Evolutionary conservation across 1,140 invertebrate genomes (phyloP).

Genomic region (Zaprionus tsacasi): DNA sequence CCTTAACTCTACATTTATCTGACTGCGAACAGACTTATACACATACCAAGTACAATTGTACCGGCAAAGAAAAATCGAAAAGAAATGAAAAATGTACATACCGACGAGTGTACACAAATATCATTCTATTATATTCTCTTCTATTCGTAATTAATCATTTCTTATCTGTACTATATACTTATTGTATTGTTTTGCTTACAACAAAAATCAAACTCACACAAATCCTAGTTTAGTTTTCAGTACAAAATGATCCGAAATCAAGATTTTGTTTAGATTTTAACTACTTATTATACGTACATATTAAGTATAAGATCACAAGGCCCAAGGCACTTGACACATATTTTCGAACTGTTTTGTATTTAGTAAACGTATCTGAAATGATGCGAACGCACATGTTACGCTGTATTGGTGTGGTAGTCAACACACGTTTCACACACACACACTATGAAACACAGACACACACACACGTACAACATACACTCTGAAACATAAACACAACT

Average conservation of each 20-base stretch:
- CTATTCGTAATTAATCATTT: conserved; percentile 9
- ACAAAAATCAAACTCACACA: conserved; percentile 7
- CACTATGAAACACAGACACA: background rate
- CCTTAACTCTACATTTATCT: conserved; percentile 5
- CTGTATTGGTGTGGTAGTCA: conserved; percentile 62
- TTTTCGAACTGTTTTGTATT: conserved; percentile 52
- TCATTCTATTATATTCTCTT: conserved; percentile 12
- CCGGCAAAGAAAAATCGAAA: conserved; percentile 6
- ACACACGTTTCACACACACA: conserved; percentile 36
- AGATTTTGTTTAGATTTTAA: conserved; percentile 35
- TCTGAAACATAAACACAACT: conserved; percentile 4
- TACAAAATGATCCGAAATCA: conserved; percentile 21
- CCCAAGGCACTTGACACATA: conserved; percentile 26
- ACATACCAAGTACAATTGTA: background rate
- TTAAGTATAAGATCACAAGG: conserved; percentile 5
- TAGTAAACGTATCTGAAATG: conserved; percentile 32
- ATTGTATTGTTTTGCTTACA: conserved; percentile 32
- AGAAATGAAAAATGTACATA: conserved; percentile 8
- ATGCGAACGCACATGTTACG: conserved; percentile 55
- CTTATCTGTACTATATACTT: conserved; percentile 19
- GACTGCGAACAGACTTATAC: conserved; percentile 25
- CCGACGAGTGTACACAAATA: conserved; percentile 25
- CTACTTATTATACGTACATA: background rate
- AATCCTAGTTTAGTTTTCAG: conserved; percentile 23
- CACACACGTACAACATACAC: conserved; percentile 15